Evolutionary conservation across 2,113 vertebrate genomes (phyloP).

Genomic region (Melanerpes formicivorus): DNA sequence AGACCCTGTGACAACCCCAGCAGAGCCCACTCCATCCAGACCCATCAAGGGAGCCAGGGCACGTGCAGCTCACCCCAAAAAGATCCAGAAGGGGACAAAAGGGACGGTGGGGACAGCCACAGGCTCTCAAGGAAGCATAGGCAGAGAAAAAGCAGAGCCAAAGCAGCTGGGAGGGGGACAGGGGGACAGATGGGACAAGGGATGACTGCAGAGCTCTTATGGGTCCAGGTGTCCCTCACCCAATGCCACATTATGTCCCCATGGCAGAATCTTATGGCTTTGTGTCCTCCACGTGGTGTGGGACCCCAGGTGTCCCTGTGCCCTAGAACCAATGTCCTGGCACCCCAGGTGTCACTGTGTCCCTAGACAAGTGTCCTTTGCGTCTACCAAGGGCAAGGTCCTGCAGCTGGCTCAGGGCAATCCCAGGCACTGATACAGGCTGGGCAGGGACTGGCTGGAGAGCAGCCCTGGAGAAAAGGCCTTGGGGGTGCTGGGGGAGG

Average conservation of each 20-base stretch:
- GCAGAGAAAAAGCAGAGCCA: background rate
- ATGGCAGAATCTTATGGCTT: fast-evolving
- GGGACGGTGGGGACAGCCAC: fast-evolving
- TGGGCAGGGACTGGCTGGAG: too few relatives aligned
- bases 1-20: background rate
- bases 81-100: background rate
- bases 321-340: fast-evolving
- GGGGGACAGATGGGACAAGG: background rate
- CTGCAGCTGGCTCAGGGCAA: too few relatives aligned
- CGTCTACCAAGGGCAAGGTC: background rate
- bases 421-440: too few relatives aligned
- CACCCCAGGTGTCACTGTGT: fast-evolving
- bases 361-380: fast-evolving
- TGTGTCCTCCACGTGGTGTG: fast-evolving
- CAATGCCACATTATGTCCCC: background rate
- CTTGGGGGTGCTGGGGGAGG: too few relatives aligned
- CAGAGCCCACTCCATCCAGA: fast-evolving
- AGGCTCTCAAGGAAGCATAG: background rate
- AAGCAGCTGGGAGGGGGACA: background rate
- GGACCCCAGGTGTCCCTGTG: fast-evolving
- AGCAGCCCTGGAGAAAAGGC: too few relatives aligned
- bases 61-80: background rate
- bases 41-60: fast-evolving
- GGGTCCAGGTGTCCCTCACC: background rate
- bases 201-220: fast-evolving